Evolutionary conservation across 2,888 invertebrate genomes (phyloP), one percentile per base, ranked within the genome.

Genomic region (Yponomeuta malinellus): DNA sequence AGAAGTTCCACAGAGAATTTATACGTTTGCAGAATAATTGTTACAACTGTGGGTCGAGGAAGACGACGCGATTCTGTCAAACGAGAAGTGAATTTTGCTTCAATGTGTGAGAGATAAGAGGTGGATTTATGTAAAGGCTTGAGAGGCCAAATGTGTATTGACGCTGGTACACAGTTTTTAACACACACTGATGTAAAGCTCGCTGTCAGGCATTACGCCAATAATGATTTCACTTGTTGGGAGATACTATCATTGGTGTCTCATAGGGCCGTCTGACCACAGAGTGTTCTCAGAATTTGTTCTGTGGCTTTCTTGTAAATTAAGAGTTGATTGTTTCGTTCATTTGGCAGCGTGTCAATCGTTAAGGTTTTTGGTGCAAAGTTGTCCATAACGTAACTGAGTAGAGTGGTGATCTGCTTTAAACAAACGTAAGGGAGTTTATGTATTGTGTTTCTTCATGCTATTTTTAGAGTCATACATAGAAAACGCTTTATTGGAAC

Each of bases 201-300:
- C 52, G 15, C 12, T 15, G 52, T 15, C 6, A 3, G 15, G 15
- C 52, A 59, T 15, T 15, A 4, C 15, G 1, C 52, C 52, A 85
- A 83, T 85, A 86, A 84, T 84, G 83, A 81, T 77, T 79, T 75
- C 76, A 78, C 81, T 82, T 78, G 79, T 81, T 78, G 72, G 71
- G 72, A 79, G 85, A 86, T 86, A 85, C 81, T 79, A 86, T 84
- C 83, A 73, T 76, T 76, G 78, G 78, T 77, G 79, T 82, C 79
- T 76, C 77, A 74, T 78, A 75, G 77, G 75, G 71, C 48, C 67
- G 70, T 59, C 48, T 33, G 72, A 23, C 71, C 72, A 74, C 69
- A 72, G 73, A 72, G 71, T 72, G 73, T 71, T 74, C 52, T 59
- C 12, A 3, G 15, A 59, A 59, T 15, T 15, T 59, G 43, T 43